These are phyloP conservation scores for Drosophila sulfurigaster DNA, from an alignment of 1,140 invertebrate species.

Conservation along the genomic window DNA sequence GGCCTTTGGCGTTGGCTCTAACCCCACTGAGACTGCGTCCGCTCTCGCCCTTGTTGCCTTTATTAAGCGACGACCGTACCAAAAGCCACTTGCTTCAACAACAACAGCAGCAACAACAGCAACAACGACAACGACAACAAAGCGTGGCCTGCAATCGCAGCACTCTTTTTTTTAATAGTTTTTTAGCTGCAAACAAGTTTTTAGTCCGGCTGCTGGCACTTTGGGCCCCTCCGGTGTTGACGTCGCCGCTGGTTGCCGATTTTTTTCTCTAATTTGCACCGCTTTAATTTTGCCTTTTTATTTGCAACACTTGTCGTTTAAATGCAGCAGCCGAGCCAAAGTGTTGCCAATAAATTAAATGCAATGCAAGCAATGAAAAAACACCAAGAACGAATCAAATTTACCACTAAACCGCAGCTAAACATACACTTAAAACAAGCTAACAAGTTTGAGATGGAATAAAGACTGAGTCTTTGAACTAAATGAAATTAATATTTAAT, in stretches of 20 bases:
- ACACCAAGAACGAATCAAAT: slow-evolving; percentile 15
- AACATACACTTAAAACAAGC: background rate
- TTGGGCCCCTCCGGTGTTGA: slow-evolving; percentile 68
- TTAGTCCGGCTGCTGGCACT: slow-evolving; percentile 31
- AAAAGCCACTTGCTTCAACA: slow-evolving; percentile 65
- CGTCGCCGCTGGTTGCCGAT: slow-evolving; percentile 58
- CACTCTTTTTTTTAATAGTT: slow-evolving; percentile 60
- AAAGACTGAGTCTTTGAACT: too few relatives aligned
- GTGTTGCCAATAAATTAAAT: slow-evolving; percentile 82
- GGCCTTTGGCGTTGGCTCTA: slow-evolving; percentile 77
- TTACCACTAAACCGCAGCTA: background rate
- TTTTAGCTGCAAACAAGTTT: slow-evolving; percentile 72
- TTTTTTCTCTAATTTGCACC: slow-evolving; percentile 67
- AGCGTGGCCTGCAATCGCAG: slow-evolving; percentile 58
- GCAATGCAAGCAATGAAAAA: slow-evolving; percentile 48
- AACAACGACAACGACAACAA: slow-evolving; percentile 44
- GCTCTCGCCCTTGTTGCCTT: slow-evolving; percentile 62
- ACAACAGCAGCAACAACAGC: slow-evolving; percentile 27
- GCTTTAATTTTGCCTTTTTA: slow-evolving; percentile 81
- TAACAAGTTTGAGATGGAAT: background rate
- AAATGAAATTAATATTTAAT: too few relatives aligned
- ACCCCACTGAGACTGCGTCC: slow-evolving; percentile 52
- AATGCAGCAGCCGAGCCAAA: slow-evolving; percentile 70
- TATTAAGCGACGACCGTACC: slow-evolving; percentile 70
- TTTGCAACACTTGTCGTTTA: slow-evolving; percentile 83